These are phyloP conservation scores for Lateolabrax maculatus DNA, from an alignment of 2,797 vertebrate species.

Conservation along the genomic window DNA sequence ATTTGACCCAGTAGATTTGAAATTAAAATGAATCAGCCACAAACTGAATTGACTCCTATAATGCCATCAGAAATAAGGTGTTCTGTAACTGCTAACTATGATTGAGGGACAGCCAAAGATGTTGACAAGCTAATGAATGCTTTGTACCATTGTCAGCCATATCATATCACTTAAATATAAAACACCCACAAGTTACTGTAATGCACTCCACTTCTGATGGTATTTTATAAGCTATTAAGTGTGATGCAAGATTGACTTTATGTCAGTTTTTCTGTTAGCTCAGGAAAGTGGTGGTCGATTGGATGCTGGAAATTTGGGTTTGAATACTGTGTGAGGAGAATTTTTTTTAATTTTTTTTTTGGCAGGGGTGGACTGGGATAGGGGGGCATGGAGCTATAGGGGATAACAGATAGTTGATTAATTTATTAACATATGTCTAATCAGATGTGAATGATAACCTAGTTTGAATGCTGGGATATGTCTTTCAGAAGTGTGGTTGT, in stretches of 20 bases:
- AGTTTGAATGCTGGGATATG: slow-evolving; percentile 42
- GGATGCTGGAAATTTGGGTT: slow-evolving; percentile 24
- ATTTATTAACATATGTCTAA: slow-evolving; percentile 79
- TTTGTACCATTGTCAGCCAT: slow-evolving; percentile 5
- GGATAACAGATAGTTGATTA: slow-evolving; percentile 62
- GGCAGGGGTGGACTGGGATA: accelerated
- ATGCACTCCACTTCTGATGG: slow-evolving; percentile 49
- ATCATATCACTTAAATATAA: slow-evolving; percentile 10
- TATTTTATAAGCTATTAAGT: slow-evolving; percentile 33
- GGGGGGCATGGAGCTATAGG: not conserved
- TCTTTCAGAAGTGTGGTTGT: slow-evolving; percentile 46
- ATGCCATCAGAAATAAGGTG: slow-evolving; percentile 18
- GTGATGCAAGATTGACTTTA: slow-evolving; percentile 38
- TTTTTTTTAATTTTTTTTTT: not conserved
- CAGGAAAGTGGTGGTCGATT: slow-evolving; percentile 46
- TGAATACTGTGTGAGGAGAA: slow-evolving; percentile 34
- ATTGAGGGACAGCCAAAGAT: slow-evolving; percentile 37
- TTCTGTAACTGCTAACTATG: slow-evolving; percentile 11
- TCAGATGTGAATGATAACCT: slow-evolving; percentile 65
- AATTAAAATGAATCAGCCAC: not conserved
- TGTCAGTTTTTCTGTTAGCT: slow-evolving; percentile 44
- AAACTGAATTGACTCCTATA: slow-evolving; percentile 13
- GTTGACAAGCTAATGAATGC: slow-evolving; percentile 3
- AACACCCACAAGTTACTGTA: slow-evolving; percentile 27
- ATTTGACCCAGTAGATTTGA: slow-evolving; percentile 9